phyloP scores from a whole-genome alignment of 2,797 vertebrate genomes.

The Sibirionetta formosa region DNA sequence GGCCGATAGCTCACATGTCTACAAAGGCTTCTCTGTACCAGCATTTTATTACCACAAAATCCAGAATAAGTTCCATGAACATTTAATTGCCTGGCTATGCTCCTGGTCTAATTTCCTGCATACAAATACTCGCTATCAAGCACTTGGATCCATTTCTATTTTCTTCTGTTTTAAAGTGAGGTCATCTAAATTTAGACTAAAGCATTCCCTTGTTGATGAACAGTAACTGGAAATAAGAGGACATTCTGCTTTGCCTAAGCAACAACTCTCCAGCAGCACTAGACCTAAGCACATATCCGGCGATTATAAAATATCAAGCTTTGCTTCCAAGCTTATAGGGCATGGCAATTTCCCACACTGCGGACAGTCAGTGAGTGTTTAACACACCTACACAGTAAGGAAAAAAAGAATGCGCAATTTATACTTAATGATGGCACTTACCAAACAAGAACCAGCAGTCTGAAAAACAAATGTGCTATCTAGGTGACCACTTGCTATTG shows the following conservation, averaged over 20 bases:
- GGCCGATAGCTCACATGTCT: neutral
- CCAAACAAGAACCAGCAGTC: neutral
- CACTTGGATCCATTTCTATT: constrained; percentile 64
- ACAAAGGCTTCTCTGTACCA: constrained; percentile 62
- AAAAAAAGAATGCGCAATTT: neutral
- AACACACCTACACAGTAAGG: neutral
- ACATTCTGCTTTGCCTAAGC: constrained; percentile 61
- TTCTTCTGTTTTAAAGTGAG: constrained; percentile 68
- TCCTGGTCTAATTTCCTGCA: constrained; percentile 53
- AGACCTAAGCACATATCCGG: neutral
- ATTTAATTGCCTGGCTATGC: constrained; percentile 46
- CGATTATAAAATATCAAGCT: neutral
- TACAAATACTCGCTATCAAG: constrained; percentile 57
- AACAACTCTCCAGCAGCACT: constrained; percentile 31
- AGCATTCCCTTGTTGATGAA: constrained; percentile 71
- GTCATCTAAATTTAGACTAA: constrained; percentile 80
- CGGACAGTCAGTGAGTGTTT: neutral
- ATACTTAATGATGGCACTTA: neutral
- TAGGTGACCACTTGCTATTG: neutral
- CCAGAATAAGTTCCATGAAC: constrained; percentile 41
- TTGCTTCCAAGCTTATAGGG: neutral
- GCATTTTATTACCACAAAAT: constrained; percentile 49
- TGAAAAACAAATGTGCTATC: neutral
- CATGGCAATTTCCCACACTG: neutral
- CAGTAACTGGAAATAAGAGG: constrained; percentile 68